Percentiles rank a stretch among this genome's conserved stretches.
Conservation (phyloP, 2,888 invertebrate genomes). For the Dynastes grantii region DNA sequence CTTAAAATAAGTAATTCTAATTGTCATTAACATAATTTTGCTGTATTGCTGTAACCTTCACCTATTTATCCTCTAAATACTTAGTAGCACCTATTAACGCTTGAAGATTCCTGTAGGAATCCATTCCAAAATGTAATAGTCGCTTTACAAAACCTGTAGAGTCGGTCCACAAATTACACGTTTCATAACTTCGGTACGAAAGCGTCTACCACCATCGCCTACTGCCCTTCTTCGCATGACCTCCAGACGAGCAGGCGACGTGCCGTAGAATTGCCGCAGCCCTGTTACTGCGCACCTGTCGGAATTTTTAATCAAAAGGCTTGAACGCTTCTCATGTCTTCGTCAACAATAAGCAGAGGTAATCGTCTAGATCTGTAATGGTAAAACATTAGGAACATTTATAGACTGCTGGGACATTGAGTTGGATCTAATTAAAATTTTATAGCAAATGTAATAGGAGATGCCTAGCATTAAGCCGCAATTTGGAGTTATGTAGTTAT, state of each 20-base stretch:
- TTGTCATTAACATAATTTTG: too few relatives aligned
- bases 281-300: not conserved
- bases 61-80: not conserved
- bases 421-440: not conserved
- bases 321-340: not conserved
- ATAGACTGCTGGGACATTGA: not conserved
- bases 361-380: not conserved
- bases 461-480: not conserved
- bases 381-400: not conserved
- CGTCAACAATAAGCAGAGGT: not conserved
- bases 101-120: not conserved
- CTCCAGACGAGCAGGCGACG: not conserved
- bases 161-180: not conserved
- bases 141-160: not conserved
- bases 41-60: not conserved
- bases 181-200: slow-evolving; percentile 4
- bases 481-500: not conserved
- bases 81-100: too few relatives aligned
- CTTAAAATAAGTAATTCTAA: too few relatives aligned
- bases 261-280: not conserved
- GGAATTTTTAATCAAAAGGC: slow-evolving; percentile 6
- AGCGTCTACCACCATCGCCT: not conserved
- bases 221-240: slow-evolving; percentile 13
- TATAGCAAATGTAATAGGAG: not conserved
- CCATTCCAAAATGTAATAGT: slow-evolving; percentile 1